Evolutionary conservation across 2,888 invertebrate species (phyloP), one percentile per base, ranked within the genome.

Genomic region (Formica aserva): DNA sequence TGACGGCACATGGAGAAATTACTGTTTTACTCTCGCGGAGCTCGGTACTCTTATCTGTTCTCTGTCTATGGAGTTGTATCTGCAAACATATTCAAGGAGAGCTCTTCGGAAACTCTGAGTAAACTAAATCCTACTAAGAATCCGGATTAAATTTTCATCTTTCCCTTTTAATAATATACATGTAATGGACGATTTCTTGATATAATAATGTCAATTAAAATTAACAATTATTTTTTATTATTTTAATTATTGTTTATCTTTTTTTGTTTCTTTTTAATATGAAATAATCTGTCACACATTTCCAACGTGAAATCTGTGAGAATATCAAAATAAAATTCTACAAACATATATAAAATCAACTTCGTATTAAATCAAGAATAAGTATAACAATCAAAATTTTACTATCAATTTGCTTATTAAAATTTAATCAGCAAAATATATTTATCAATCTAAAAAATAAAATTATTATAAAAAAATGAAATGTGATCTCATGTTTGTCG

Each of bases 1-100:
- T 62, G 81, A 60, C 57, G 26, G 18, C 29, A 35, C 45, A 22
- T 26, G 76, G 18, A 81, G 69, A 63, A 35, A n/a, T 52, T 32
- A 15, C 72, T 32, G 41, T 72, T 72, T 45, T 71, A 69, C n/a
- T 55, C 22, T 22, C 29, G 41, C 29, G 15, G 6, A 6, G 55
- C 72, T 71, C 3, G 72, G 18, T 71, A 29, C 8, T 41, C 77
- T 69, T 69, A 69, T 55, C 13, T 15, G 15, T 69, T 11, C 26
- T 65, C 13, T 3, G 29, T 57, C 5, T 15, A n/a, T 45, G n/a
- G 32, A n/a, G 29, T 57, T 72, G 41, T 38, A 22, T 72, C 55
- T 41, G 55, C 5, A 48, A 69, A 48, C 13, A 69, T 9, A 55
- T 71, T 71, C 18, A 65, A 15, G 3, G 18, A 22, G n/a, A 48